Conservation (phyloP, 2,113 vertebrate species). For the Petaurus breviceps region DNA sequence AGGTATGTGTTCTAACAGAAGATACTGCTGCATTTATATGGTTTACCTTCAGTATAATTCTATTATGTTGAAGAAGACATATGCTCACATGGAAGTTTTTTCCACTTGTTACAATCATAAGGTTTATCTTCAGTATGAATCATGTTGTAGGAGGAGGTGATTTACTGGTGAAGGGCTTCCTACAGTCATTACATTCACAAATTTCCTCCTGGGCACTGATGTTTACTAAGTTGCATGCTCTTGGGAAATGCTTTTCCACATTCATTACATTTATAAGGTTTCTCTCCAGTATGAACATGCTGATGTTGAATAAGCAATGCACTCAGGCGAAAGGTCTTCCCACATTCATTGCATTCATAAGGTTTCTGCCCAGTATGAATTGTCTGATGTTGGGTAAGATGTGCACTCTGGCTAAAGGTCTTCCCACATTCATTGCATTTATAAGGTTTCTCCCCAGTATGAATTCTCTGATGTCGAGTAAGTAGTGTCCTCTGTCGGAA, state of each 20-base stretch:
- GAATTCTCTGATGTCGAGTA: conserved; percentile 75
- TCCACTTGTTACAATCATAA: neutral
- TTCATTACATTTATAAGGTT: conserved; percentile 26
- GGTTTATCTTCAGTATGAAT: neutral
- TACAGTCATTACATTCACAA: conserved; percentile 16
- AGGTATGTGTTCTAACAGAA: neutral
- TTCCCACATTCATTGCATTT: conserved; percentile 69
- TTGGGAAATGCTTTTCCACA: conserved; percentile 35
- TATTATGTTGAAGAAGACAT: neutral
- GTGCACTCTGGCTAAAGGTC: conserved; percentile 65
- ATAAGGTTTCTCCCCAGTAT: conserved; percentile 73
- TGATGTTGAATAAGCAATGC: conserved; percentile 34
- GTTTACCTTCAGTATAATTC: neutral
- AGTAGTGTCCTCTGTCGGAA: conserved; percentile 76
- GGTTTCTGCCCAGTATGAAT: conserved; percentile 38
- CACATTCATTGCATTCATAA: conserved; percentile 28
- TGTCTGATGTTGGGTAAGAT: conserved; percentile 62
- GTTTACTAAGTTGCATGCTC: conserved; percentile 21
- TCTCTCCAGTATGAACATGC: conserved; percentile 34
- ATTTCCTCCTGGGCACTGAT: conserved; percentile 52
- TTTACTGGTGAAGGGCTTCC: conserved; percentile 16
- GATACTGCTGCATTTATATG: neutral
- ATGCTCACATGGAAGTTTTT: neutral
- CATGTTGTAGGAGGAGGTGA: neutral
- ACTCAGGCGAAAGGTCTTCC: conserved; percentile 40